Evolutionary conservation across 2,888 invertebrate species (phyloP).

Genomic region (Lasius platythorax): DNA sequence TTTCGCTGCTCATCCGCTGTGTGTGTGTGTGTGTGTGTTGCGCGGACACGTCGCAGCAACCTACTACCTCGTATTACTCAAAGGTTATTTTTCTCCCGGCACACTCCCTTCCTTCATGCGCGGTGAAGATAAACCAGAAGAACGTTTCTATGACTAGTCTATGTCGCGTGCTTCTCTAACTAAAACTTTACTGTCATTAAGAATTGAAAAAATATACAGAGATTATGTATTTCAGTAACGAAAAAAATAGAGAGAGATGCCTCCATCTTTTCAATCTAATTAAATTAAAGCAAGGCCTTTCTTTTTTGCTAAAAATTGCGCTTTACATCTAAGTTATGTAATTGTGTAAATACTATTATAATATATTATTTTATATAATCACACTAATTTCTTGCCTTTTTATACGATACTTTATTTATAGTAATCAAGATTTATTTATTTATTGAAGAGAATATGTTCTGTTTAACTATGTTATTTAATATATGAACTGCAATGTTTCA

Average conservation of each 20-base stretch:
- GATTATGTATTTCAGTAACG: neutral
- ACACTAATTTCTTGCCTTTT: neutral
- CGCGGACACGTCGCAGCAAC: slow-evolving; percentile 71
- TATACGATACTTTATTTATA: neutral
- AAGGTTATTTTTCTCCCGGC: slow-evolving; percentile 68
- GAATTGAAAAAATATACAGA: neutral
- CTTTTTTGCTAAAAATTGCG: neutral
- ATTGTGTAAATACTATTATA: neutral
- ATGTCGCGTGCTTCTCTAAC: slow-evolving; percentile 7
- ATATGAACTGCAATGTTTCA: neutral
- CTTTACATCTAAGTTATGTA: neutral
- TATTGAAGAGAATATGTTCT: neutral
- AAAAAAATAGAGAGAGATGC: neutral
- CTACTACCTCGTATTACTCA: slow-evolving; percentile 72
- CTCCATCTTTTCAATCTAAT: neutral
- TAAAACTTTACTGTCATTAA: neutral
- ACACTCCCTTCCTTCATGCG: slow-evolving; percentile 64
- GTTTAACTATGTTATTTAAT: neutral
- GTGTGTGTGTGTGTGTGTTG: neutral
- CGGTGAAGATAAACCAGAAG: slow-evolving; percentile 35
- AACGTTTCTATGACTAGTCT: slow-evolving; percentile 27
- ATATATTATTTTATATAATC: neutral
- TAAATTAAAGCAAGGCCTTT: neutral
- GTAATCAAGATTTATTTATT: slow-evolving; percentile 8
- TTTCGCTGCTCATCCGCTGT: slow-evolving; percentile 47